Conservation (phyloP, 2,888 invertebrate genomes). For the Sicus ferrugineus region DNA sequence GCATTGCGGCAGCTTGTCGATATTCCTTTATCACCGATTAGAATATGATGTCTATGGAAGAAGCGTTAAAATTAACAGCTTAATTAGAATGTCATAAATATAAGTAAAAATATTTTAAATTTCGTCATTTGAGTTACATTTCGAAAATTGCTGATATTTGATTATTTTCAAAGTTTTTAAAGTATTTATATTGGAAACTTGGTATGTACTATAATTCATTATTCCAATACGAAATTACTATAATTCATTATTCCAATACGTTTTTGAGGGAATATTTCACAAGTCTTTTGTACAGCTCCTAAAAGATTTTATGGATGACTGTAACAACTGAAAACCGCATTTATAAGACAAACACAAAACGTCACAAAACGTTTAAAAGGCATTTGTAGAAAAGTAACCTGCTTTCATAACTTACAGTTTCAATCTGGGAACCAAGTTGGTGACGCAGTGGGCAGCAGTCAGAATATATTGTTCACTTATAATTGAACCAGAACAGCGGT, state of each 20-base stretch:
- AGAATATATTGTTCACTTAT: slow-evolving; percentile 72
- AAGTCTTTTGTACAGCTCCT: too few species aligned
- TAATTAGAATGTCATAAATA: background rate
- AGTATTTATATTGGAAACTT: too few species aligned
- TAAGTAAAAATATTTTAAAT: background rate
- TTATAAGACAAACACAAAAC: too few species aligned
- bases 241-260: too few species aligned
- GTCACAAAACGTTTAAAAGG: too few species aligned
- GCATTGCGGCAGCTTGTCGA: slow-evolving; percentile 64
- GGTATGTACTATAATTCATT: too few species aligned
- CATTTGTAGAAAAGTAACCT: slow-evolving; percentile 68
- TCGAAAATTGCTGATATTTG: slow-evolving; percentile 71
- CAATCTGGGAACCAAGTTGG: slow-evolving; percentile 65
- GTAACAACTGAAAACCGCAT: too few species aligned
- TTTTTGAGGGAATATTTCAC: too few species aligned
- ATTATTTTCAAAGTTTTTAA: too few species aligned
- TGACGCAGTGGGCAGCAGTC: slow-evolving; percentile 79
- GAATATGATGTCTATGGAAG: slow-evolving; percentile 66
- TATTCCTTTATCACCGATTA: slow-evolving; percentile 71
- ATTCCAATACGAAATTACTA: too few species aligned
- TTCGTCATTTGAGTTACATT: slow-evolving; percentile 55
- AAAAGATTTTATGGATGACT: too few species aligned
- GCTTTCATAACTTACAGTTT: slow-evolving; percentile 67
- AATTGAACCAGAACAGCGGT: slow-evolving; percentile 69
- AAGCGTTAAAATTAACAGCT: background rate